Percentiles rank a stretch among this genome's conserved stretches.
phyloP scores from a whole-genome alignment of 1,140 invertebrate genomes.

The Eufriesea mexicana region DNA sequence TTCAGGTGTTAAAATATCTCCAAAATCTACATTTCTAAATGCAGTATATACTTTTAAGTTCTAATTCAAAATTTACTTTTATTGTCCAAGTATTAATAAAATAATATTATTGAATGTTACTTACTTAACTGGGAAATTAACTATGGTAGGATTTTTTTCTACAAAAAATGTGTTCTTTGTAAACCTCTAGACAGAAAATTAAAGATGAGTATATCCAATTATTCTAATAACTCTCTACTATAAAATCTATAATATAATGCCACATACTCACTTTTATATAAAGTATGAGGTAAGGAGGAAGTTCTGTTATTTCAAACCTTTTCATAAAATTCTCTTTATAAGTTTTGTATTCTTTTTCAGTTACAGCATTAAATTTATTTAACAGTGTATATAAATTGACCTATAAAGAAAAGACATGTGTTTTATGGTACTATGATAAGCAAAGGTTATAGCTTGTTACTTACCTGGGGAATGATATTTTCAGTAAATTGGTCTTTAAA shows the following conservation, averaged over 20 bases:
- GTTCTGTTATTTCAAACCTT: slow-evolving; percentile 95
- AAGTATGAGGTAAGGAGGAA: slow-evolving; percentile 98
- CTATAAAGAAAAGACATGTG: slow-evolving; percentile 81
- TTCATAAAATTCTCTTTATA: slow-evolving; percentile 99
- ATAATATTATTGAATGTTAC: slow-evolving; percentile 74
- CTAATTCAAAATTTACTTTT: background rate
- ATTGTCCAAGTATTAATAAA: slow-evolving; percentile 31
- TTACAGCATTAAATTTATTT: slow-evolving; percentile 97
- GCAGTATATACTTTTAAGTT: slow-evolving; percentile 30
- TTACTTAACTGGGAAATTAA: slow-evolving; percentile 99
- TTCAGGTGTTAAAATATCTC: slow-evolving; percentile 95
- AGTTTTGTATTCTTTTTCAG: slow-evolving; percentile 99
- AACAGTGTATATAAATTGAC: slow-evolving; percentile 96
- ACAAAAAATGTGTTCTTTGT: slow-evolving; percentile 99
- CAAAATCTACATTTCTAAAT: slow-evolving; percentile 97
- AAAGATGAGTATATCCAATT: slow-evolving; percentile 20
- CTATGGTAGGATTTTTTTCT: slow-evolving; percentile 99
- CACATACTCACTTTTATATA: slow-evolving; percentile 91
- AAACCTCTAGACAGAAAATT: slow-evolving; percentile 88
- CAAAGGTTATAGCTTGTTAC: slow-evolving; percentile 16
- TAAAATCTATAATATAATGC: background rate
- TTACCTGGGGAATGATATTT: slow-evolving; percentile 98
- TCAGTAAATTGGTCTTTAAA: slow-evolving; percentile 98
- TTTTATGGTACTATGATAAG: background rate
- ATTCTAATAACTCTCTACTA: slow-evolving; percentile 20